A percentile compares a stretch with the other conserved stretches of the same genome.
phyloP scores from a whole-genome alignment of 2,113 vertebrate genomes.

The Cyprinodon tularosa region DNA sequence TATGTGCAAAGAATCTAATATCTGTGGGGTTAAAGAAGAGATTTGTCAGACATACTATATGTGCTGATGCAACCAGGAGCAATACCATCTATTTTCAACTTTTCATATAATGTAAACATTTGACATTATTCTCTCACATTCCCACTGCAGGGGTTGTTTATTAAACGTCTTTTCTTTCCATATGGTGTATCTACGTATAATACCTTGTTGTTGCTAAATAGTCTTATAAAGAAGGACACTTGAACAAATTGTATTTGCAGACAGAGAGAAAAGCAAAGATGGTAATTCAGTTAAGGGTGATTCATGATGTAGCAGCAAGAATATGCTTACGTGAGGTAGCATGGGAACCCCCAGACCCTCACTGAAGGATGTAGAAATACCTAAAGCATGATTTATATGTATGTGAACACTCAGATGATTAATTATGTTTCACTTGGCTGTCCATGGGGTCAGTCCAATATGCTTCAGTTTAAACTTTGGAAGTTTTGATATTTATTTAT shows the following conservation, averaged over 20 bases:
- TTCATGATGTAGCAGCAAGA: slow-evolving; percentile 51
- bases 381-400: slow-evolving; percentile 31
- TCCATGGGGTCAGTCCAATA: slow-evolving; percentile 13
- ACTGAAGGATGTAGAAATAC: slow-evolving; percentile 47
- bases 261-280: slow-evolving; percentile 29
- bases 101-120: slow-evolving; percentile 4
- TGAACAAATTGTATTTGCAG: slow-evolving; percentile 19
- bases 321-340: slow-evolving; percentile 50
- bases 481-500: not conserved
- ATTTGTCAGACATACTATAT: slow-evolving; percentile 7
- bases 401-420: slow-evolving; percentile 22
- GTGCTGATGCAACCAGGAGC: slow-evolving; percentile 56
- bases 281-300: slow-evolving; percentile 34
- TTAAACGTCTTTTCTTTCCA: slow-evolving; percentile 7
- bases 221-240: not conserved
- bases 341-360: slow-evolving; percentile 30
- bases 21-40: slow-evolving; percentile 33
- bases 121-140: slow-evolving; percentile 24
- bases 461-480: not conserved
- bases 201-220: slow-evolving; percentile 20
- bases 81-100: slow-evolving; percentile 33
- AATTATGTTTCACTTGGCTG: slow-evolving; percentile 32
- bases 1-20: slow-evolving; percentile 12
- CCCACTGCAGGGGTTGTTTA: slow-evolving; percentile 15
- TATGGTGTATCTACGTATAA: not conserved